A percentile compares a stretch with the other conserved stretches of the same genome.
Conservation (phyloP, 2,113 vertebrate genomes). For the Solenodon paradoxus region DNA sequence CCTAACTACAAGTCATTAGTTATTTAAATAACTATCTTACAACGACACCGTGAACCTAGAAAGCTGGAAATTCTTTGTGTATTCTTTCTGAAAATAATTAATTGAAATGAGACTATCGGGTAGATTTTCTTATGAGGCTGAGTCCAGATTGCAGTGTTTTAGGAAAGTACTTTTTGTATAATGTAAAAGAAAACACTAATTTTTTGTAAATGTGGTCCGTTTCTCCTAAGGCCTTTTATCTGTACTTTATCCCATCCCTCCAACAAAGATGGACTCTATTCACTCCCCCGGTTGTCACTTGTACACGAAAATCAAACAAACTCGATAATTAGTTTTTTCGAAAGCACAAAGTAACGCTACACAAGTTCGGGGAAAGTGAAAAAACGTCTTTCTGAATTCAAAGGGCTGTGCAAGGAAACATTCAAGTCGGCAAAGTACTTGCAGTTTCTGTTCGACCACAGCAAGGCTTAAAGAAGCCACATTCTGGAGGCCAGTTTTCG, state of each 20-base stretch:
- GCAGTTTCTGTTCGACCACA: not conserved
- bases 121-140: not conserved
- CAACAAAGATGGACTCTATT: not conserved
- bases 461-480: not conserved
- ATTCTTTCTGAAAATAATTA: not conserved
- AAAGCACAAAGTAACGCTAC: not conserved
- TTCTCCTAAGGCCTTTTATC: not conserved
- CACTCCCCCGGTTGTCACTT: not conserved
- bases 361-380: not conserved
- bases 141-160: not conserved
- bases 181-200: not conserved
- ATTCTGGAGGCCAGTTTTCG: not conserved
- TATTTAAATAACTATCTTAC: not conserved
- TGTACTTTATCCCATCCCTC: not conserved
- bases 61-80: not conserved
- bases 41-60: not conserved
- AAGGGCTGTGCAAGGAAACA: not conserved
- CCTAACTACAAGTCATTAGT: not conserved
- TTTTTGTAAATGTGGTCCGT: not conserved
- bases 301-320: not conserved
- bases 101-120: not conserved
- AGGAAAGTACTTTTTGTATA: not conserved
- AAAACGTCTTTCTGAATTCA: not conserved
- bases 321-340: not conserved
- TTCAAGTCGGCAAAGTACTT: not conserved